phyloP scores from a whole-genome alignment of 2,113 vertebrate species.

The Riparia riparia region DNA sequence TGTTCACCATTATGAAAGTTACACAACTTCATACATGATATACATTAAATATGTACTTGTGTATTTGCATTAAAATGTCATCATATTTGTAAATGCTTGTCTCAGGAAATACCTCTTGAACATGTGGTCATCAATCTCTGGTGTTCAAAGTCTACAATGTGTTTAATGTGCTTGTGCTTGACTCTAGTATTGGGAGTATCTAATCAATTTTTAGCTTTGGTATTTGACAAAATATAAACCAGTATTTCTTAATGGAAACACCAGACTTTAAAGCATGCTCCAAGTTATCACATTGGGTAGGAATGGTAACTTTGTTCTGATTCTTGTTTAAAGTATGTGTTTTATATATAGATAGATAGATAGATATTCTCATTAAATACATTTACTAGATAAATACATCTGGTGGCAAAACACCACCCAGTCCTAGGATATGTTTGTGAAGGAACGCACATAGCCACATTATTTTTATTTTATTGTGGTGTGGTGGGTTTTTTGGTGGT shows the following conservation, averaged over 20 bases:
- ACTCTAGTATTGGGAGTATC: neutral
- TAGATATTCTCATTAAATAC: neutral
- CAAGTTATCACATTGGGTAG: neutral
- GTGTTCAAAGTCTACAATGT: neutral
- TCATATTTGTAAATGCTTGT: neutral
- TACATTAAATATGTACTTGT: neutral
- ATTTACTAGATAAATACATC: neutral
- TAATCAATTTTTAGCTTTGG: neutral
- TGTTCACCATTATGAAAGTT: neutral
- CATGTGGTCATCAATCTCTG: neutral
- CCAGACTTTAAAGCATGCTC: neutral
- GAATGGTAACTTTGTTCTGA: neutral
- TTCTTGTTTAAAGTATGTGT: neutral
- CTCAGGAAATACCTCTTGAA: neutral
- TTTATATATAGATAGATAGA: neutral
- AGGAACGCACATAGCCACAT: neutral
- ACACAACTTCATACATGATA: neutral
- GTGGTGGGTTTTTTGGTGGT: neutral
- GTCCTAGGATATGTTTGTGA: neutral
- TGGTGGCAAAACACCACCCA: neutral
- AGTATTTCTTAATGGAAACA: neutral
- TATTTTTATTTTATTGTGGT: neutral
- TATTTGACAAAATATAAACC: neutral
- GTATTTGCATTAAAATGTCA: neutral
- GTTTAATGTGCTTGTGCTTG: neutral